Percentiles rank a stretch among this genome's conserved stretches.
phyloP scores from a whole-genome alignment of 2,888 invertebrate genomes.

The Morinoia aosen region DNA sequence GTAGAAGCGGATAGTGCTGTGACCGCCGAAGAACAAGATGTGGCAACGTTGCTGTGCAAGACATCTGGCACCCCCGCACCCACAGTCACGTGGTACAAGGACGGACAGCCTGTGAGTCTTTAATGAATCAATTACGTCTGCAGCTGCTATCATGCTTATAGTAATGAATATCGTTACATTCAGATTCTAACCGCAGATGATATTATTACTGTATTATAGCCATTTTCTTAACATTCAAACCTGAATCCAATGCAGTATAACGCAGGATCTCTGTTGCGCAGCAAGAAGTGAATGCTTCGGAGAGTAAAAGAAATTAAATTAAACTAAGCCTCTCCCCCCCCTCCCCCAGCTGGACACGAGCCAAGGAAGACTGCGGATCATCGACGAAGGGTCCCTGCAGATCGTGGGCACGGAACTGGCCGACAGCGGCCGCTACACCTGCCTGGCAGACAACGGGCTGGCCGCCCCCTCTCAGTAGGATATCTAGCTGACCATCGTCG shows the following conservation, averaged over 20 bases:
- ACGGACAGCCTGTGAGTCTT: constrained; percentile 78
- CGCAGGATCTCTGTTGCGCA: too few species aligned
- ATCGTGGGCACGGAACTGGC: constrained; percentile 84
- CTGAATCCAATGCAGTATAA: too few species aligned
- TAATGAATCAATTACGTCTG: too few species aligned
- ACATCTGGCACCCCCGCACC: constrained; percentile 85
- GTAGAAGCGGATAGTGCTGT: constrained; percentile 75
- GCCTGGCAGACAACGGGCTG: constrained; percentile 81
- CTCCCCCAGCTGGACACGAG: constrained; percentile 61
- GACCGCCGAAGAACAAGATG: constrained; percentile 80
- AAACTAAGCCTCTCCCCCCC: too few species aligned
- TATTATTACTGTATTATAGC: too few species aligned
- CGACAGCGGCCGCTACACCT: constrained; percentile 89
- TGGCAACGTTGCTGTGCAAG: constrained; percentile 81
- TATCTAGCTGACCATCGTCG: constrained; percentile 80
- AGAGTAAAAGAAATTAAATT: too few species aligned
- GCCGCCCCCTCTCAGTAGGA: constrained; percentile 68
- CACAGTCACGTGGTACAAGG: constrained; percentile 83
- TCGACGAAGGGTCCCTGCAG: constrained; percentile 69
- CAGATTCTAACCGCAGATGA: too few species aligned
- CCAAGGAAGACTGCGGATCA: constrained; percentile 66
- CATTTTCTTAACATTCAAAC: too few species aligned
- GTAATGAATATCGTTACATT: too few species aligned
- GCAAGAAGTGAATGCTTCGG: too few species aligned
- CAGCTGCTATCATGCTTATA: too few species aligned